A percentile compares a stretch with the other conserved stretches of the same genome.
phyloP scores from a whole-genome alignment of 2,888 invertebrate species.

The Polydrusus cervinus region DNA sequence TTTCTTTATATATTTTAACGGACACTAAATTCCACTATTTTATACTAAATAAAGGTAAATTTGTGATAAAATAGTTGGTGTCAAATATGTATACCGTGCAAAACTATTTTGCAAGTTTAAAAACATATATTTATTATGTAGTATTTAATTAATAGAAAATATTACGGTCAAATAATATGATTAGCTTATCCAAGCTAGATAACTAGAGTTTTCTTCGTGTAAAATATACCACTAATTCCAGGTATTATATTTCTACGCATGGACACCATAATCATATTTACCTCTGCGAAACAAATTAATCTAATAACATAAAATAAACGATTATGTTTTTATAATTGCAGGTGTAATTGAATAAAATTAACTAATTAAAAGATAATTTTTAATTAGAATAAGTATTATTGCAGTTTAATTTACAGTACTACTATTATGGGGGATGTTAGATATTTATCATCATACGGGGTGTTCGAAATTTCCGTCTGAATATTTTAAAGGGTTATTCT shows the following conservation, averaged over 20 bases:
- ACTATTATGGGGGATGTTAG: conserved; percentile 6
- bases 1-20: too few species aligned
- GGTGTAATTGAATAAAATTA: conserved; percentile 14
- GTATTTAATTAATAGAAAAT: too few species aligned
- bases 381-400: conserved; percentile 25
- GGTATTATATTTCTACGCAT: conserved; percentile 18
- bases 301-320: conserved; percentile 26
- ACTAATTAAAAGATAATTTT: conserved; percentile 18
- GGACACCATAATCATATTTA: conserved; percentile 10
- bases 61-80: too few species aligned
- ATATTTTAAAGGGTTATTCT: too few species aligned
- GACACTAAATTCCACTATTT: too few species aligned
- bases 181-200: conserved; percentile 1
- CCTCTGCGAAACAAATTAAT: conserved; percentile 26
- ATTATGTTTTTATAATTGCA: conserved; percentile 20
- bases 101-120: too few species aligned
- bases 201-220: conserved; percentile 18
- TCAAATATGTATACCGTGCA: too few species aligned
- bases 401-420: conserved; percentile 14
- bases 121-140: too few species aligned
- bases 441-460: too few species aligned
- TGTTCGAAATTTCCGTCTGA: too few species aligned
- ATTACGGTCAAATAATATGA: background rate
- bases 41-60: too few species aligned
- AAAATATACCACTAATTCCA: background rate